Percentiles rank a stretch among this genome's conserved stretches.
phyloP scores from a whole-genome alignment of 1,140 invertebrate species.

The Rhyzopertha dominica region DNA sequence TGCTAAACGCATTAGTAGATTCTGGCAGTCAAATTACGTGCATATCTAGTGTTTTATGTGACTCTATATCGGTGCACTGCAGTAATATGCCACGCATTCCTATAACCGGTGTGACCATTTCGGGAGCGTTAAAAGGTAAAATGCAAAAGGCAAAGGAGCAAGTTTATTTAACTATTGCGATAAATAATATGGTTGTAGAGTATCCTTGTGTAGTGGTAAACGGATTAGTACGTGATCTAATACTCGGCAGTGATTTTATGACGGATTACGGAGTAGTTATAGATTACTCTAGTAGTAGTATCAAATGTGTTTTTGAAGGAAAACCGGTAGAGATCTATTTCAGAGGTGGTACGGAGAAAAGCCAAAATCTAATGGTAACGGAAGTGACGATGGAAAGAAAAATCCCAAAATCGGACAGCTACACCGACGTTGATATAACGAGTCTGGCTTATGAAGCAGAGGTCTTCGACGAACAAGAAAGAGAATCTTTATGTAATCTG shows the following conservation, averaged over 20 bases:
- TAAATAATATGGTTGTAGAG: background rate
- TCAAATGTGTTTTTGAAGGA: background rate
- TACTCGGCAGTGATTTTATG: constrained; percentile 30
- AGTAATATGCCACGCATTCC: constrained; percentile 19
- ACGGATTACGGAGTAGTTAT: constrained; percentile 15
- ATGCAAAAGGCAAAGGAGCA: constrained; percentile 21
- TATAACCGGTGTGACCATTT: constrained; percentile 22
- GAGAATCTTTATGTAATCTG: background rate
- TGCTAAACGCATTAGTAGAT: constrained; percentile 14
- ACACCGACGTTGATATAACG: background rate
- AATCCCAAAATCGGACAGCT: no score
- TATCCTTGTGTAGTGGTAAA: constrained; percentile 25
- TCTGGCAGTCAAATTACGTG: constrained; percentile 31
- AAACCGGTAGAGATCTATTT: background rate
- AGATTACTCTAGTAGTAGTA: constrained; percentile 10
- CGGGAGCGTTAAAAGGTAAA: constrained; percentile 19
- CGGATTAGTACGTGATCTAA: constrained; percentile 20
- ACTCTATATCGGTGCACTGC: constrained; percentile 10
- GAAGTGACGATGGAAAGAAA: no score
- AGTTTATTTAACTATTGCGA: constrained; percentile 9
- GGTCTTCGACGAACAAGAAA: background rate
- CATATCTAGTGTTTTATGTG: constrained; percentile 25
- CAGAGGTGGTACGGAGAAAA: no score
- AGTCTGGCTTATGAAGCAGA: constrained; percentile 1
- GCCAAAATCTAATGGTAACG: no score